Base-by-base conservation (phyloP, 2,113 vertebrate genomes). In the Colaptes auratus region DNA sequence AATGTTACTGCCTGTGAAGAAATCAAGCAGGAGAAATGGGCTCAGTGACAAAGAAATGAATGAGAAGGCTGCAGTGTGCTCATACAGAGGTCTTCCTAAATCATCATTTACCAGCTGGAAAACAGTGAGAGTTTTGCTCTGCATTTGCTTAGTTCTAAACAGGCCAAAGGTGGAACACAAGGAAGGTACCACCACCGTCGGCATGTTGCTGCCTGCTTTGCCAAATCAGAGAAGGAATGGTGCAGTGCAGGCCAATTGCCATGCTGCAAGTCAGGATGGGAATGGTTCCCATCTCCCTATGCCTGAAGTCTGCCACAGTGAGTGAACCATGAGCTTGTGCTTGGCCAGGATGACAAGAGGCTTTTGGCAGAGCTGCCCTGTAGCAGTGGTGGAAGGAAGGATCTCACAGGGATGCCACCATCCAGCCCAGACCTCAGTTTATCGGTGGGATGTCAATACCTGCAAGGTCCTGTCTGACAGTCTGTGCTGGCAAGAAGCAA, bases 261-360 rank as follows among this genome's bases (percentile, higher is more conserved):
- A 25, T 0, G 1, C 48, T 0, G 1, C 24, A 42, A 39, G 21
- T 3, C 50, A 12, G 70, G 21, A 39, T 16, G 28, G 55, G 30
- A 44, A 16, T 3, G 12, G 21, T 55, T 14, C 48, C 35, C 12
- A 5, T 31, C 2, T 21, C 30, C 10, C 13, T 17, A 23, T 0
- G 0, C 35, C 35, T 50, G 30, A 60, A 36, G 25, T 73, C 81
- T 46, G 31, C 18, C n/a, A 30, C 75, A 71, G 53, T 4, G 23
- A 31, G 21, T 65, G 52, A 86, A 44, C 17, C 33, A n/a, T 5
- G 50, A 58, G 21, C 30, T 46, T 18, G 10, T 48, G 24, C 66
- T 64, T 48, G 50, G 66, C 39, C 36, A 44, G 73, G 44, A 73
- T 31, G 15, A 66, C 12, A 63, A 76, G 35, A 24, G 20, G 14